phyloP scores from a whole-genome alignment of 2,888 invertebrate species.

The Campoplex nolae region DNA sequence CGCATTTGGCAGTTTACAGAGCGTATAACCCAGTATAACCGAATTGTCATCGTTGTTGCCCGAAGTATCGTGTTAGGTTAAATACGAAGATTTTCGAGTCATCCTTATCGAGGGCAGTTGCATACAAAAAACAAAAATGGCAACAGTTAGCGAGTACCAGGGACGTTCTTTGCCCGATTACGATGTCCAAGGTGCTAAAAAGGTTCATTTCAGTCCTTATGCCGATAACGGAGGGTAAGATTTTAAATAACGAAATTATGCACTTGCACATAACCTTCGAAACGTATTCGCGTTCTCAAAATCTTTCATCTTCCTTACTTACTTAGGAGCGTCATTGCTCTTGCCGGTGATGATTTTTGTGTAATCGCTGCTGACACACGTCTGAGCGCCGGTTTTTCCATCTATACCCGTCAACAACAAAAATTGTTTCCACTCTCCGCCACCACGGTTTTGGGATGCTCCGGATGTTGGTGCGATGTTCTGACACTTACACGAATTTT shows the following conservation, averaged over 20 bases:
- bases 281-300: conserved; percentile 12
- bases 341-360: conserved; percentile 97
- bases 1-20: too few species aligned
- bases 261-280: conserved; percentile 35
- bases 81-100: conserved; percentile 24
- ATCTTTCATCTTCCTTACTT: neutral
- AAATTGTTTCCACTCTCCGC: conserved; percentile 94
- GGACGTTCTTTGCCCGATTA: conserved; percentile 86
- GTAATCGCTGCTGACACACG: conserved; percentile 98
- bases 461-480: conserved; percentile 99
- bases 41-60: conserved; percentile 74
- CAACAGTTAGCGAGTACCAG: conserved; percentile 76
- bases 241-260: conserved; percentile 47
- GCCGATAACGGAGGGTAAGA: conserved; percentile 92
- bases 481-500: conserved; percentile 94
- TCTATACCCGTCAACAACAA: conserved; percentile 94
- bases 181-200: conserved; percentile 84
- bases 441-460: conserved; percentile 95
- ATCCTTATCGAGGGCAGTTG: neutral
- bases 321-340: conserved; percentile 95
- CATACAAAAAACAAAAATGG: conserved; percentile 72
- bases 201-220: conserved; percentile 88
- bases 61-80: conserved; percentile 3
- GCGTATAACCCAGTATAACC: conserved; percentile 11
- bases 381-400: conserved; percentile 95